Evolutionary conservation across 2,113 vertebrate species (phyloP), one percentile per base, ranked within the genome.

Genomic region (Protomyctophum bolini): DNA sequence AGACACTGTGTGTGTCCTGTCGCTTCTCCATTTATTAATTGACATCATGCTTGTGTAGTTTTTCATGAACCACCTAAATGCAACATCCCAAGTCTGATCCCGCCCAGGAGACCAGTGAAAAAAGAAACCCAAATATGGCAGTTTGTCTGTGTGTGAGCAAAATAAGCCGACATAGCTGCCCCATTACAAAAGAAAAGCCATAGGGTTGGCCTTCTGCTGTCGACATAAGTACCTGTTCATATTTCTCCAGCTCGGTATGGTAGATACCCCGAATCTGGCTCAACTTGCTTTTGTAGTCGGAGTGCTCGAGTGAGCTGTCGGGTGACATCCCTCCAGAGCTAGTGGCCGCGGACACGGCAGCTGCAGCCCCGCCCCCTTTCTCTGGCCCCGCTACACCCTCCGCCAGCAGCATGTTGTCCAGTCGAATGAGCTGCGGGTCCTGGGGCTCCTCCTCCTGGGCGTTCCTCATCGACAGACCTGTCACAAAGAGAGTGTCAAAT

Each of bases 181-280:
- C 33, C 33, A 41, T 41, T 41, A 41, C 33, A 41, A 41, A 41
- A 41, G 33, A 41, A 41, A 41, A 6, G 33, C 33, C 33, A 56
- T 8, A 62, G 21, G 33, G 1, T 49, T 29, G 1, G 14, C n/a
- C 7, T 52, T 41, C 47, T 60, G 47, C 12, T 8, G 7, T 41
- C 48, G 60, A 48, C 47, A 58, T 10, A 28, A 75, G 80, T 91
- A 97, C 96, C 95, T 97, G 96, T 82, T 97, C 96, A 15, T 97
- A 97, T 88, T 97, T 97, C 92, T 97, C 96, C 92, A 97, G 91
- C 89, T 97, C 96, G 0, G 95, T 95, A 90, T 96, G 96, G 89
- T 97, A 97, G 88, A 97, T 96, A 80, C 94, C 93, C 80, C 96
- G 94, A 84, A 97, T 97, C 89, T 97, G 96, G 79, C 95, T 95